Evolutionary conservation across 2,888 invertebrate species (phyloP).

Genomic region (Cacoxenus indagator): DNA sequence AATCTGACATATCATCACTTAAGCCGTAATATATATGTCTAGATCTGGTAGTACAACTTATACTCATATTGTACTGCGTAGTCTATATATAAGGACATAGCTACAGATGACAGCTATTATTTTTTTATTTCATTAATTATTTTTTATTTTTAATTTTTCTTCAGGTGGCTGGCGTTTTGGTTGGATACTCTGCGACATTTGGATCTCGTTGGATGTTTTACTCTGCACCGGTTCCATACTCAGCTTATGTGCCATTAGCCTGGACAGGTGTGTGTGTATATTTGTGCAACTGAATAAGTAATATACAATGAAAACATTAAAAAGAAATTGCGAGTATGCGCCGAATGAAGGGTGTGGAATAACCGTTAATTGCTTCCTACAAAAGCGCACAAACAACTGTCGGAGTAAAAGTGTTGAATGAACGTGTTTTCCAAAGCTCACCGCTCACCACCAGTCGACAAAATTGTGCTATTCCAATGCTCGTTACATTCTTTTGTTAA

Average conservation of each 20-base stretch:
- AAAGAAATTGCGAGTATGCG: background rate
- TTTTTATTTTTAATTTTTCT: constrained; percentile 46
- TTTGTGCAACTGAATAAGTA: background rate
- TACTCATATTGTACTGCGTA: no score
- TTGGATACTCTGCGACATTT: constrained; percentile 88
- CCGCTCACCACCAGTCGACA: no score
- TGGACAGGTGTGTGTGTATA: constrained; percentile 77
- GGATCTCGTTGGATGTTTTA: constrained; percentile 94
- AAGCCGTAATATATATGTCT: no score
- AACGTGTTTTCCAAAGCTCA: no score
- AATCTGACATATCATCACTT: no score
- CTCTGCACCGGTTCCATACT: constrained; percentile 95
- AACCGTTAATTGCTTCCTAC: constrained; percentile 1
- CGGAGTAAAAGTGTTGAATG: no score
- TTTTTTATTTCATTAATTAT: no score
- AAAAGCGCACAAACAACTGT: background rate
- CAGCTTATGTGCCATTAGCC: constrained; percentile 93
- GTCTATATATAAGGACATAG: no score
- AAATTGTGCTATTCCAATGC: background rate
- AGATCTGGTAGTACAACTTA: no score
- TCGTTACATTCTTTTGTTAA: background rate
- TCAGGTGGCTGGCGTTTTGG: constrained; percentile 90
- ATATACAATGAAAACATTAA: background rate
- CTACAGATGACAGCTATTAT: no score
- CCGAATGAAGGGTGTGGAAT: background rate